Base-by-base conservation (phyloP, 2,888 invertebrate genomes). In the Silvanus unidentatus region DNA sequence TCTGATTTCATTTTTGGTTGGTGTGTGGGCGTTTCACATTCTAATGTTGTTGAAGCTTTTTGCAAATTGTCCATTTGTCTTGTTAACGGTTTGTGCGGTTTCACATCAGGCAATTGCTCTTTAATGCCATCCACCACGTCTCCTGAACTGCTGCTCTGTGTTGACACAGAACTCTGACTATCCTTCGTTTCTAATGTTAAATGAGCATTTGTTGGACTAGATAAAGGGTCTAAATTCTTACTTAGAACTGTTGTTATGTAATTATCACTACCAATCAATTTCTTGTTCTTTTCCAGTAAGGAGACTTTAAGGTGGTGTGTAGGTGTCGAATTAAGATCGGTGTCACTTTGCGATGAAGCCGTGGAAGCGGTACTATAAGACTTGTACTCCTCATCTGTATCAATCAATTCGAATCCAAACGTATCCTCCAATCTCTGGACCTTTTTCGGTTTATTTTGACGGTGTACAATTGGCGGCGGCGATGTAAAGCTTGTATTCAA, bases 371-470 rank as follows among this genome's bases (percentile, higher is more conserved):
- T 54, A 40, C 52, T 42, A 39, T 47, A 53, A 4, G 56, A 57
- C 29, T 55, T 75, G 70, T 50, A 71, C 67, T 62, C 76, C 64
- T 89, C 90, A 63, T 90, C 90, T 9, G 84, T 87, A 61, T 90
- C 90, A 48, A 90, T 84, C 45, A 90, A 79, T 68, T 90, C 90
- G 66, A 89, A 90, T 54, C 82, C 84, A 65, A 90, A 90, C 38
- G 85, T 82, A 66, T 89, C 89, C 66, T 88, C 87, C 12, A 79
- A 78, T 49, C 77, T 74, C 34, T 81, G 81, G 50, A 77, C 76
- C 36, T 49, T 80, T 68, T 82, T 82, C 50, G 82, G 81, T 70
- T 85, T 84, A 59, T 82, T 76, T 60, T 82, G 80, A 47, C 82
- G 72, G 36, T 79, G 79, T 57, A 87, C 79, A 65, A 81, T 79